Evolutionary conservation across 1,140 invertebrate species (phyloP), one percentile per base, ranked within the genome.

Genomic region (Lordiphosa collinella): DNA sequence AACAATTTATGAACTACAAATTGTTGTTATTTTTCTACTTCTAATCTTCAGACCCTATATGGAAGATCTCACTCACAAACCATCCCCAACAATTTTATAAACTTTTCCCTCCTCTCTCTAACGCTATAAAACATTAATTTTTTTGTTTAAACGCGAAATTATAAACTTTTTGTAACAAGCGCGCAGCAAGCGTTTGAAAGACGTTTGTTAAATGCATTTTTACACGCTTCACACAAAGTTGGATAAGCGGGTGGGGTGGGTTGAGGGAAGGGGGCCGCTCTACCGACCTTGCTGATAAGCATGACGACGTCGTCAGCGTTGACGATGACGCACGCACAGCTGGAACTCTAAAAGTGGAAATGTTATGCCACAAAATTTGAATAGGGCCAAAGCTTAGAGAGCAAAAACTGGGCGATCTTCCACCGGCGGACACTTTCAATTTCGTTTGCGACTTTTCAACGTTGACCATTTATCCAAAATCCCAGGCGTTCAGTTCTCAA

Each of bases 141-240:
- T 82, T 80, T 80, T 80, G 76, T 82, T 44, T 80, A 82, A 82
- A 82, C 68, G 55, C 72, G 62, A 82, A 82, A 82, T 84, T 61
- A 80, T 82, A 84, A 82, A 82, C 76, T 82, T 82, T 82, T 82
- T 55, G 63, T 84, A 82, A 55, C 76, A 82, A 82, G 78, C 72
- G 78, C 72, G 11, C 76, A 82, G 76, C 57, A 82, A 82, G 41
- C 76, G 58, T 80, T 72, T 67, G 76, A 82, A 82, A 84, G 75
- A 49, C 57, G 57, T 82, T 82, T 80, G 70, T 47, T 43, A 10
- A 61, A 55, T 82, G 76, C 75, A 79, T 51, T 68, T 44, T 61
- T 35, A 58, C 69, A 41, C 69, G 75, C 58, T 40, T 46, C 74
- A 59, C 55, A 52, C 46, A 57, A 37, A 43, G 47, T 35, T 76